Base-by-base conservation (phyloP, 2,888 invertebrate genomes). In the Rhaphigaster nebulosa region DNA sequence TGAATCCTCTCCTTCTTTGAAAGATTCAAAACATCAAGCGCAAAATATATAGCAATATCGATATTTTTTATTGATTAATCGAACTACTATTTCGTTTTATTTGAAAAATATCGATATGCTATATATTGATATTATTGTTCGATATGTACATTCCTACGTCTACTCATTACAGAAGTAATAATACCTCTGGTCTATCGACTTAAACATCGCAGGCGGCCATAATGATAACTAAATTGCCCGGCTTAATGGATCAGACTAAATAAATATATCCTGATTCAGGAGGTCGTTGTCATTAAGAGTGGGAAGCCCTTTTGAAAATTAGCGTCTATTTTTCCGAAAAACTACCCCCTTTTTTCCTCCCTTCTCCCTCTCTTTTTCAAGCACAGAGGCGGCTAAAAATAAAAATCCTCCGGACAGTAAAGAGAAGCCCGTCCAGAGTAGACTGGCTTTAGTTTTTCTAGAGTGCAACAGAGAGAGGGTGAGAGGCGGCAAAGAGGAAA, bases 361-460 rank as follows among this genome's bases (percentile, higher is more conserved):
- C n/a, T n/a, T n/a, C n/a, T n/a, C n/a, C n/a, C n/a, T 84, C 20
- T n/a, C 38, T 84, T 45, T 18, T 84, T 84, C 23, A 13, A 41
- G 45, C 45, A 45, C n/a, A 1, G 84, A n/a, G 45, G 41, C 26
- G 84, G n/a, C 6, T 84, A n/a, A 84, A 84, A 45, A 84, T 84
- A 45, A 84, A 84, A 84, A 84, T 84, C 50, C 45, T n/a, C 26
- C 45, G 12, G 45, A 84, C 84, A 84, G 45, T 84, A 84, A 45
- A 84, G 84, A 84, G 84, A 38, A 45, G 15, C 26, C 45, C 84
- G n/a, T 50, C 84, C 45, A 50, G 84, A 84, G 45, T 76, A 50
- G 84, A 84, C 84, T 84, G 84, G 26, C 84, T 45, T 50, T 84
- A 45, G 84, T 84, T 84, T 84, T 52, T 84, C 45, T n/a, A n/a